Evolutionary conservation across 2,113 vertebrate genomes (phyloP).

Genomic region (Zosterops japonicus): DNA sequence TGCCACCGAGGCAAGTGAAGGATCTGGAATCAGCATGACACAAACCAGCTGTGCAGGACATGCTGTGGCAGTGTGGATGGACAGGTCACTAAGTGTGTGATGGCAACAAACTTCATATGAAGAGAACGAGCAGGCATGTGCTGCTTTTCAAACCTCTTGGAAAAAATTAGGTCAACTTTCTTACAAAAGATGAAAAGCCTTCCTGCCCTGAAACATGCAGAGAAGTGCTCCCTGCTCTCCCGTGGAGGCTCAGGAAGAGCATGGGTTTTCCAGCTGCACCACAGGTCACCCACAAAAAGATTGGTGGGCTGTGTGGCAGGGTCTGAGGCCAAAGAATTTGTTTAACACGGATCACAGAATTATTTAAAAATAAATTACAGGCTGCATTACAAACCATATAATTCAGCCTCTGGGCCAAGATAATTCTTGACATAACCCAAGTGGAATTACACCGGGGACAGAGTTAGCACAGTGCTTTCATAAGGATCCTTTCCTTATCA

Average conservation of each 20-base stretch:
- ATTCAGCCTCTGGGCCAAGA: neutral
- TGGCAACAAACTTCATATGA: accelerated
- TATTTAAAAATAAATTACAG: conserved; percentile 18
- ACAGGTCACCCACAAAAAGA: neutral
- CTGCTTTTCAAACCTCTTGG: neutral
- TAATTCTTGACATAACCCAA: conserved; percentile 27
- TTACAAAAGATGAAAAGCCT: neutral
- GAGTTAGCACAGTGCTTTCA: neutral
- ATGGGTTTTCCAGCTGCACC: neutral
- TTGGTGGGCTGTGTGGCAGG: neutral
- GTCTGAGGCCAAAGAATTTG: neutral
- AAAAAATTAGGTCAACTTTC: neutral
- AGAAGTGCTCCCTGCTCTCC: neutral
- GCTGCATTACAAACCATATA: neutral
- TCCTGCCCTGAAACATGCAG: neutral
- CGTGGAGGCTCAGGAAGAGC: neutral
- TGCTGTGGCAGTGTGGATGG: neutral
- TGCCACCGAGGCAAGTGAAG: neutral
- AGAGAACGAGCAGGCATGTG: neutral
- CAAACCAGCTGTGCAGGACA: neutral
- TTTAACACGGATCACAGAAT: neutral
- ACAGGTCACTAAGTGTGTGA: neutral
- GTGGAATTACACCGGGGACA: neutral
- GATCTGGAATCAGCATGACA: neutral
- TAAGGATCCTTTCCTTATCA: conserved; percentile 1